phyloP scores from a whole-genome alignment of 2,113 vertebrate species.

The Sakesphorus luctuosus region DNA sequence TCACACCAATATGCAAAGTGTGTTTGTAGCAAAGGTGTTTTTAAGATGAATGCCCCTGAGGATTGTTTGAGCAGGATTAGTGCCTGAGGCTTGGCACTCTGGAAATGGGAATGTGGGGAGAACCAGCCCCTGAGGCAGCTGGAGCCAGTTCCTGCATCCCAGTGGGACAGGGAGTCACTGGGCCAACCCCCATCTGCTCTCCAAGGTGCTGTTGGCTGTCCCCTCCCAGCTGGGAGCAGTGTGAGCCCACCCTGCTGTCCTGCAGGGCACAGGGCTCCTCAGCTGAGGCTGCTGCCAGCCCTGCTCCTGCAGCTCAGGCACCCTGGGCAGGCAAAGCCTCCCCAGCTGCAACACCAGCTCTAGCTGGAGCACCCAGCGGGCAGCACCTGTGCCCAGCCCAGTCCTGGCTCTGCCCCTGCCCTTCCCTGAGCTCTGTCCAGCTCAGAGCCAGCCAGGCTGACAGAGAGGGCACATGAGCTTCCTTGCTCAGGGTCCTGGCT shows the following conservation, averaged over 20 bases:
- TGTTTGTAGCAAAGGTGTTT: background rate
- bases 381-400: background rate
- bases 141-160: fast-evolving
- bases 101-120: background rate
- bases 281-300: background rate
- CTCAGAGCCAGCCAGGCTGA: background rate
- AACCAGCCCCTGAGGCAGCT: background rate
- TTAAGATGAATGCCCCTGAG: background rate
- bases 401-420: background rate
- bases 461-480: background rate
- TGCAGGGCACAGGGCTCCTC: too few relatives aligned
- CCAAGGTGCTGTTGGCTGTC: background rate
- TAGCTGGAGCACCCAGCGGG: background rate
- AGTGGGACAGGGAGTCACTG: background rate
- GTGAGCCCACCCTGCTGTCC: background rate
- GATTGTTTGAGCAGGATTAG: background rate
- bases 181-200: background rate
- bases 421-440: background rate
- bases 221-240: background rate
- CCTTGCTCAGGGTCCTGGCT: background rate
- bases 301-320: background rate
- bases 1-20: too few relatives aligned
- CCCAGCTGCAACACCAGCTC: fast-evolving
- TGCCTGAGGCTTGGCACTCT: background rate
- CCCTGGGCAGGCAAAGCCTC: background rate